A percentile compares a stretch with the other conserved stretches of the same genome.
Evolutionary conservation across 2,113 vertebrate genomes (phyloP).

Genomic region (Paedocypris sp.): DNA sequence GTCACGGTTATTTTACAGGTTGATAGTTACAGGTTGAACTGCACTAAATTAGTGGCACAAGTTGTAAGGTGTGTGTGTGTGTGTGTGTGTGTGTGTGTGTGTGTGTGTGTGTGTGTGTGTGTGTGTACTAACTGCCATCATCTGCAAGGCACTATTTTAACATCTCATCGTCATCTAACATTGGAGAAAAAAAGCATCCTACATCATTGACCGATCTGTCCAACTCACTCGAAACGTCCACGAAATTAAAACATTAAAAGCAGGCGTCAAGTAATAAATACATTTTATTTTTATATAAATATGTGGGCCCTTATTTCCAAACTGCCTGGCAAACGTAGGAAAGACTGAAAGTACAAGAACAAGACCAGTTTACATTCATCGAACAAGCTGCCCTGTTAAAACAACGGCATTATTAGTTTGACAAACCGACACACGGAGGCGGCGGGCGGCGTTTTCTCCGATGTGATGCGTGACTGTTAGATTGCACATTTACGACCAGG

Average conservation of each 20-base stretch:
- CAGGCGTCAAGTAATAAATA: constrained; percentile 58
- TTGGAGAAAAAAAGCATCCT: too few species aligned
- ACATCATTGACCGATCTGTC: background rate
- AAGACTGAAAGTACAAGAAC: constrained; percentile 37
- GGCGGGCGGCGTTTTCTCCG: constrained; percentile 36
- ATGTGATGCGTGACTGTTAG: constrained; percentile 37
- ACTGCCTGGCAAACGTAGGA: constrained; percentile 28
- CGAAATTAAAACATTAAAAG: constrained; percentile 50
- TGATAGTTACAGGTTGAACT: too few species aligned
- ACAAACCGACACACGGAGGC: constrained; percentile 36
- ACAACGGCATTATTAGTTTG: constrained; percentile 28
- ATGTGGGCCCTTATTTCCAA: constrained; percentile 51
- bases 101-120: too few species aligned
- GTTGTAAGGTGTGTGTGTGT: too few species aligned
- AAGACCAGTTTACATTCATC: constrained; percentile 22
- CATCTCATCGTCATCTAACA: too few species aligned
- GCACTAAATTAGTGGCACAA: too few species aligned
- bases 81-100: too few species aligned
- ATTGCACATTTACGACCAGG: constrained; percentile 44
- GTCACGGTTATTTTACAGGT: too few species aligned
- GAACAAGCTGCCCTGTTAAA: constrained; percentile 50
- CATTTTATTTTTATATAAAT: constrained; percentile 53
- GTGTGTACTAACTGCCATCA: background rate
- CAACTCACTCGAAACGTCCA: background rate
- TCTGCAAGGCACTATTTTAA: constrained; percentile 14